Base-by-base conservation (phyloP, 2,797 vertebrate genomes). In the Sebastes steindachneri region DNA sequence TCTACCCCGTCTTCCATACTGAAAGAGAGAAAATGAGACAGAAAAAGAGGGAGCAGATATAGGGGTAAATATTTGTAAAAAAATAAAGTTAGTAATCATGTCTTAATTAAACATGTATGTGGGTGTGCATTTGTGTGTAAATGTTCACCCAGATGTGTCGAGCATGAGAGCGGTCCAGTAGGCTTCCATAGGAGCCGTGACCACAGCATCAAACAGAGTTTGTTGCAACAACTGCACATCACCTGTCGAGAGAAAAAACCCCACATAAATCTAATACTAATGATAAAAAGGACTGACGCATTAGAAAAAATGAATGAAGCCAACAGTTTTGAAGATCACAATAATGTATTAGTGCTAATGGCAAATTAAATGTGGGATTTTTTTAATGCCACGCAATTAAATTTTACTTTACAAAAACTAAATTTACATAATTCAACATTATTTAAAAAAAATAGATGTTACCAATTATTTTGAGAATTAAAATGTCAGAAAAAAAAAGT, bases 161-260 rank as follows among this genome's bases (percentile, higher is more conserved):
- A 99, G 97, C 75, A 96, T 96, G 48, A 99, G 83, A 0, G 97
- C 95, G 0, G 97, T 99, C 98, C 98, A 99, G 88, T 99, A 99
- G 23, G 98, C 98, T 87, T 99, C 98, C 96, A 99, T 96, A 31
- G 98, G 98, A 59, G 98, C 98, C 0, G 98, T 98, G 77, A 99
- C 97, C 80, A 98, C 97, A 0, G 98, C 97, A 5, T 99, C 98
- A 65, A 99, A 98, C 5, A 99, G 92, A 25, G 97, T 96, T 85
- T 99, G 97, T 73, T 95, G 96, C 58, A 99, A 85, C 82, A 99
- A 88, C 55, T 96, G 95, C 62, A 95, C 89, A 23, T 99, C 97
- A 92, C 98, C 98, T 99, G 89, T 26, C 9, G 4, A 72, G 28
- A 81, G 7, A 54, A 29, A 4, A 11, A n/a, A 41, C n/a, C n/a